Conservation (phyloP, 2,888 invertebrate species). For the Agrotis clavis region DNA sequence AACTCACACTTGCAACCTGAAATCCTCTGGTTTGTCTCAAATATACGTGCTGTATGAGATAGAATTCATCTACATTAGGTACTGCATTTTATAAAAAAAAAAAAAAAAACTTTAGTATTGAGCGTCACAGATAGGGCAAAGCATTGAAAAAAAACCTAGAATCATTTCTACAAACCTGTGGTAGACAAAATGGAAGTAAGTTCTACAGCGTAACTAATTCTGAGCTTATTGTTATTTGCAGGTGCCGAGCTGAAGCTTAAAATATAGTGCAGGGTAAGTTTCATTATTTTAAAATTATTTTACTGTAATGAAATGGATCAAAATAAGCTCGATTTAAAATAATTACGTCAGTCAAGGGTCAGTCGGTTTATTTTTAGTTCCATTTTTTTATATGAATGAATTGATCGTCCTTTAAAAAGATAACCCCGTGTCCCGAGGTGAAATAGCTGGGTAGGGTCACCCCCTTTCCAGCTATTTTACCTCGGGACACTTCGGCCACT, state of each 20-base stretch:
- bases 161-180: background rate
- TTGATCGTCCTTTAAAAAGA: background rate
- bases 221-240: background rate
- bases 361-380: background rate
- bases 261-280: background rate
- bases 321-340: background rate
- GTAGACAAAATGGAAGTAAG: background rate
- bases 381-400: background rate
- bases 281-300: slow-evolving; percentile 3
- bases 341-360: background rate
- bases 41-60: slow-evolving; percentile 2
- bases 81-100: too few relatives aligned
- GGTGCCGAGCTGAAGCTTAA: background rate
- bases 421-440: background rate
- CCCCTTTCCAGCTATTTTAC: background rate
- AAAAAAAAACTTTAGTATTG: background rate
- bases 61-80: background rate
- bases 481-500: background rate
- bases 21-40: background rate
- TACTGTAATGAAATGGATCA: background rate
- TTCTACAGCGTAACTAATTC: background rate
- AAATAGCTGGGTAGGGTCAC: too few relatives aligned
- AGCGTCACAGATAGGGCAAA: background rate
- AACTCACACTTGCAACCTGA: too few relatives aligned
- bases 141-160: background rate